A percentile compares a stretch with the other conserved stretches of the same genome.
Evolutionary conservation across 2,888 invertebrate genomes (phyloP).

Genomic region (Xanthorhoe designata): DNA sequence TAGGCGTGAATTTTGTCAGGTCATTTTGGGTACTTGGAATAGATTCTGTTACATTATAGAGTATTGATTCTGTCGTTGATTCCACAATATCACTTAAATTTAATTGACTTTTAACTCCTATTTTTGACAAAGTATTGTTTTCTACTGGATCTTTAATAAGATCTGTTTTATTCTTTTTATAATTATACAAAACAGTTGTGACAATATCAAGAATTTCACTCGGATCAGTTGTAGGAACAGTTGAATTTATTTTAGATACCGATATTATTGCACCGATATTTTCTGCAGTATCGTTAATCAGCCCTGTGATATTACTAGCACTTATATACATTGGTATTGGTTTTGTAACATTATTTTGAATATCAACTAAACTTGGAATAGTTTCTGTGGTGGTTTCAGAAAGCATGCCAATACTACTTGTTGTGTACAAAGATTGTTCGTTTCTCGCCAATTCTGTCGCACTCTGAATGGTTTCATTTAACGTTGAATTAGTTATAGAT

Average conservation of each 20-base stretch:
- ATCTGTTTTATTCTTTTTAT: background rate
- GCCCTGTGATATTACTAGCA: background rate
- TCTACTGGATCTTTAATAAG: background rate
- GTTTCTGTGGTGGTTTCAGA: constrained; percentile 7
- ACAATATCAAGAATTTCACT: background rate
- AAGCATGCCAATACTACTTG: background rate
- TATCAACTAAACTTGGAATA: background rate
- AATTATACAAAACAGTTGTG: background rate
- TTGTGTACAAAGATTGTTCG: background rate
- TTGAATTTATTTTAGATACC: background rate
- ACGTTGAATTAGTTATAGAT: background rate
- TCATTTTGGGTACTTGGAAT: background rate
- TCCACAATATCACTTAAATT: background rate
- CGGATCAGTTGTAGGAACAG: background rate
- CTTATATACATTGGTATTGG: background rate
- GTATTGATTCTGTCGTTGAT: background rate
- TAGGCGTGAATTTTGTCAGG: background rate
- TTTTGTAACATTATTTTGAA: background rate
- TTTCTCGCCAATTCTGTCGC: background rate
- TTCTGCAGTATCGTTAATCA: background rate
- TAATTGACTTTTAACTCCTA: no score
- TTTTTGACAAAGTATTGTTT: background rate
- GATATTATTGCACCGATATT: background rate
- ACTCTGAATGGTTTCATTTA: background rate
- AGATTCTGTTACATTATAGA: background rate